Evolutionary conservation across 2,797 vertebrate genomes (phyloP), one percentile per base, ranked within the genome.

Genomic region (Enteromius afrohamiltoni): DNA sequence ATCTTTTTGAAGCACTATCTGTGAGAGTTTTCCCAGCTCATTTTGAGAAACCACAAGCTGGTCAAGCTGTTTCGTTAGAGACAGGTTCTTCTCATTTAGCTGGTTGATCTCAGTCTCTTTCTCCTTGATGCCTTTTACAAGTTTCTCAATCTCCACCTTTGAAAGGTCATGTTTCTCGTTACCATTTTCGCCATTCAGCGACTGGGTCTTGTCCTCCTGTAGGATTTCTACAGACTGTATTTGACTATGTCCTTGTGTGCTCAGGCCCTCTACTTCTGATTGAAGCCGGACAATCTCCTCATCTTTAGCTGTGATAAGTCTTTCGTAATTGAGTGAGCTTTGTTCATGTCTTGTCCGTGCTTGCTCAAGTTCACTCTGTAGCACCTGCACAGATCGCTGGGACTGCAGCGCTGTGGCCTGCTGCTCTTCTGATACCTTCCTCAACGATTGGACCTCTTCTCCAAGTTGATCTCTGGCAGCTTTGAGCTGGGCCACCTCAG

Each of bases 131-230:
- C 98, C 98, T 88, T 92, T 96, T 34, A 99, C 96, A 80, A 99
- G 89, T 81, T 92, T 95, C 78, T 98, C 96, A 3, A 98, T 96
- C 88, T 99, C 98, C 4, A 94, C 96, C 92, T 99, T 99, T 3
- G 98, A 99, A 77, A 99, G 91, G 88, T 99, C 98, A 14, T 99
- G 97, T 60, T 99, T 99, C 93, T 99, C 98, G 8, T 96, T 97
- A 78, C 95, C 97, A 21, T 96, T 97, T 89, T 99, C 98, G 80
- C 96, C 93, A 76, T 94, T 95, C 26, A 98, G 92, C 1, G 95
- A 93, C 85, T 95, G 95, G 31, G 94, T 96, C 93, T 99, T 99
- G 62, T 97, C 95, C 89, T 97, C 96, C 81, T 95, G 96, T 87
- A 99, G 95, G 87, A 98, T 96, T 84, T 97, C 93, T 3, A 96